Conservation (phyloP, 2,888 invertebrate species). For the Oasisia sp. region DNA sequence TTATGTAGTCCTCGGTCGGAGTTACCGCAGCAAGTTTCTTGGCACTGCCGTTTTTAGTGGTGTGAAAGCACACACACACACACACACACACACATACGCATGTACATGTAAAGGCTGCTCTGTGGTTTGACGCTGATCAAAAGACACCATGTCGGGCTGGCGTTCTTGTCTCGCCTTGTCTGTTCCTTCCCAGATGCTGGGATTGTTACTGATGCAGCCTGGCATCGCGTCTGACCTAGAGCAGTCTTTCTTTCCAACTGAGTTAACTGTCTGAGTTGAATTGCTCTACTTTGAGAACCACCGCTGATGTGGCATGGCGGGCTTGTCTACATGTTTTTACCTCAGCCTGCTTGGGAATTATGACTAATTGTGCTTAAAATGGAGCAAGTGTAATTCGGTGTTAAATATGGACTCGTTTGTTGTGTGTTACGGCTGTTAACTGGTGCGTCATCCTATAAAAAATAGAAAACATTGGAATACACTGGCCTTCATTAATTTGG, state of each 20-base stretch:
- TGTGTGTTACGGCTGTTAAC: neutral
- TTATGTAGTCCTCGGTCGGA: neutral
- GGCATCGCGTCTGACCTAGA: neutral
- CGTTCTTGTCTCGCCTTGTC: neutral
- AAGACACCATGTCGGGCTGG: neutral
- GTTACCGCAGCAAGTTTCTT: neutral
- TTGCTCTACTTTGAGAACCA: neutral
- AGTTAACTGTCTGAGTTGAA: neutral
- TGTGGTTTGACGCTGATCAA: neutral
- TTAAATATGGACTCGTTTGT: neutral
- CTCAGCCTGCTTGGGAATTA: neutral
- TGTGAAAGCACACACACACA: neutral
- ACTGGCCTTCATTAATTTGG: neutral
- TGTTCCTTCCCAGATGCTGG: neutral
- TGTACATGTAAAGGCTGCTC: neutral
- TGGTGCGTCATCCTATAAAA: neutral
- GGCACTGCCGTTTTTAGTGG: neutral
- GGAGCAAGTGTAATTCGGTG: neutral
- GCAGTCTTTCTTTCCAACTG: conserved; percentile 10
- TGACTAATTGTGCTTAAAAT: neutral
- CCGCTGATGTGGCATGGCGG: neutral
- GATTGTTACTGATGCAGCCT: too few relatives aligned
- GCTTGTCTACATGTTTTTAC: too few relatives aligned
- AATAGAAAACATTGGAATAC: neutral
- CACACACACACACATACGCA: too few relatives aligned